These are phyloP conservation scores for Seriola aureovittata DNA, from an alignment of 2,113 vertebrate species.

Conservation along the genomic window DNA sequence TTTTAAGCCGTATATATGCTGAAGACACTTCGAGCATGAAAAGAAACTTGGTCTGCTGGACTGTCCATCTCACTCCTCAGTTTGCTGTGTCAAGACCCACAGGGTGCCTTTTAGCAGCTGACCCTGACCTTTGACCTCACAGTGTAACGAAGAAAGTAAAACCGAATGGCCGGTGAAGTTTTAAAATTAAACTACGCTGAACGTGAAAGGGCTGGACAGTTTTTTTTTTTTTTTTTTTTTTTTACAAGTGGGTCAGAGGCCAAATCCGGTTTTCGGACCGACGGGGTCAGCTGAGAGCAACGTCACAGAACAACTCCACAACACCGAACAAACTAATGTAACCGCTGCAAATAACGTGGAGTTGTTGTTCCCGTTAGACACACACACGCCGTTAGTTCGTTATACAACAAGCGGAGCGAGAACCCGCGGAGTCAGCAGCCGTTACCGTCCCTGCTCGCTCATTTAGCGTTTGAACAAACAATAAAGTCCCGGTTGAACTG, in stretches of 20 bases:
- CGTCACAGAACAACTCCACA: background rate
- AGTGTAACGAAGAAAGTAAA: background rate
- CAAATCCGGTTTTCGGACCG: background rate
- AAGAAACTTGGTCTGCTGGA: too few relatives aligned
- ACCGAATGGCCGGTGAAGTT: accelerated
- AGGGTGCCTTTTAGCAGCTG: too few relatives aligned
- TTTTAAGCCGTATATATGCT: too few relatives aligned
- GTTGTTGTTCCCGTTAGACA: background rate
- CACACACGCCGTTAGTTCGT: conserved; percentile 30
- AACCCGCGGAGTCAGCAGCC: background rate
- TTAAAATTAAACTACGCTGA: background rate
- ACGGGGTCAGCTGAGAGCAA: too few relatives aligned
- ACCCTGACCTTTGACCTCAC: conserved; percentile 47
- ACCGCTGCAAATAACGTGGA: background rate
- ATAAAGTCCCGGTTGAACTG: background rate
- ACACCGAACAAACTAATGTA: background rate
- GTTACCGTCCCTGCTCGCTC: background rate
- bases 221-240: too few relatives aligned
- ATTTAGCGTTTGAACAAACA: background rate
- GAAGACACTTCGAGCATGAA: too few relatives aligned
- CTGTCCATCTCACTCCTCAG: too few relatives aligned
- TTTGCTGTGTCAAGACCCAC: too few relatives aligned
- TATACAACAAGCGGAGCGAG: background rate
- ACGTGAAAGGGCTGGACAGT: background rate
- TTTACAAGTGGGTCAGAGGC: too few relatives aligned